Evolutionary conservation across 2,797 vertebrate genomes (phyloP).

Genomic region (Onychomys leucogaster): DNA sequence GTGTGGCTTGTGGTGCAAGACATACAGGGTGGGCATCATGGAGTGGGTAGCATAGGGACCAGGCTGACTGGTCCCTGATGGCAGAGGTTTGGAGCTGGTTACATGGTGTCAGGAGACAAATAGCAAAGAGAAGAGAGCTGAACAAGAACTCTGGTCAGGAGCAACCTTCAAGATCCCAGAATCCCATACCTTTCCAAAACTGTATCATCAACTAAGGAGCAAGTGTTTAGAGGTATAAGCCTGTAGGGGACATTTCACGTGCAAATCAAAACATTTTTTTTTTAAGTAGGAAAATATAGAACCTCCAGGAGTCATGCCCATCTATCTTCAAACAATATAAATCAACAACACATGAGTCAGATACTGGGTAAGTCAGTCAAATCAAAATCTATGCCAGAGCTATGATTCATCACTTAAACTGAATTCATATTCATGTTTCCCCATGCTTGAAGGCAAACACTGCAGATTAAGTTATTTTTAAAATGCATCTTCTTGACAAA

Average conservation of each 20-base stretch:
- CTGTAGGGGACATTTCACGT: not conserved
- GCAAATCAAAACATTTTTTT: not conserved
- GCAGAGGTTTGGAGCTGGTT: not conserved
- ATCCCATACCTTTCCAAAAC: not conserved
- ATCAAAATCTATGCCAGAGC: not conserved
- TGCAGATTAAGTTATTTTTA: slow-evolving; percentile 71
- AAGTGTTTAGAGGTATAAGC: not conserved
- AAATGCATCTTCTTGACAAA: slow-evolving; percentile 74
- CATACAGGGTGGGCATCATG: not conserved
- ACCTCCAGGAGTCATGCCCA: not conserved
- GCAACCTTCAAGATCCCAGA: not conserved
- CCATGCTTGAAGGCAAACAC: slow-evolving; percentile 62
- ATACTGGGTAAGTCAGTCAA: slow-evolving; percentile 33
- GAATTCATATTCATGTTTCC: slow-evolving; percentile 60
- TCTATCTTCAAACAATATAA: slow-evolving; percentile 62
- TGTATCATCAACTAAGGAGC: not conserved
- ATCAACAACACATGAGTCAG: slow-evolving; percentile 58
- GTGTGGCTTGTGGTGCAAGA: not conserved
- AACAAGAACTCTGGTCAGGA: not conserved
- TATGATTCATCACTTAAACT: slow-evolving; percentile 69
- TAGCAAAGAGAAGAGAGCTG: not conserved
- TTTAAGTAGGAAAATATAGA: slow-evolving; percentile 43
- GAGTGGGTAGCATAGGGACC: not conserved
- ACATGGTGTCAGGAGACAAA: not conserved
- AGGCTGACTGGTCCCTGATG: not conserved